Conservation (phyloP, 2,113 vertebrate species). For the Bagarius yarrelli region DNA sequence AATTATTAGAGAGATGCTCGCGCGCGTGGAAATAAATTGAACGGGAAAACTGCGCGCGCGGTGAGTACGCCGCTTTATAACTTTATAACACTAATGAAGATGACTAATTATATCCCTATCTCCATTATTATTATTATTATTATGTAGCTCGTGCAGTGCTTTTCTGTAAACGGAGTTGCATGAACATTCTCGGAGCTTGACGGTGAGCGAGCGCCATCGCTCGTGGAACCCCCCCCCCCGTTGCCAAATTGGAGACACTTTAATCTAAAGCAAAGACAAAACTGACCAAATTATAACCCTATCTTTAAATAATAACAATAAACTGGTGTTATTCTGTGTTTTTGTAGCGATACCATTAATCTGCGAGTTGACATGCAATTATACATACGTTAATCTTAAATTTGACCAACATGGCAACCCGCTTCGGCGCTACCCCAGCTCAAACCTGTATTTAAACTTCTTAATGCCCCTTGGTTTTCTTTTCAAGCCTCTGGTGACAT, state of each 20-base stretch:
- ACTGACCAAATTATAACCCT: neutral
- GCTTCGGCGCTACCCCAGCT: neutral
- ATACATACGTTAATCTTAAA: accelerated
- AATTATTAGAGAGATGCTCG: slow-evolving; percentile 28
- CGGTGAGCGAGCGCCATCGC: slow-evolving; percentile 77
- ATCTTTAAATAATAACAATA: neutral
- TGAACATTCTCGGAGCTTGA: neutral
- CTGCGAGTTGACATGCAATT: neutral
- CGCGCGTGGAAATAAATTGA: slow-evolving; percentile 28
- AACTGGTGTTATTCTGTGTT: neutral
- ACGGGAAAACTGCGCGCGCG: slow-evolving; percentile 25
- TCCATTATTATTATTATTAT: slow-evolving; percentile 1
- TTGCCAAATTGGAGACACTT: neutral
- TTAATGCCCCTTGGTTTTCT: neutral
- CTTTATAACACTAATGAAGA: neutral
- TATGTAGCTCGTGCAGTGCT: neutral
- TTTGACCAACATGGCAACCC: slow-evolving; percentile 4
- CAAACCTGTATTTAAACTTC: slow-evolving; percentile 13
- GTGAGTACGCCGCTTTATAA: neutral
- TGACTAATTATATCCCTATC: neutral
- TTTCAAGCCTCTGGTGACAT: neutral
- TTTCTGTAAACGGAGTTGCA: neutral
- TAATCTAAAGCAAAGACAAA: neutral
- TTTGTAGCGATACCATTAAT: neutral
- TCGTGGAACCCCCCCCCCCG: slow-evolving; percentile 42